Conservation (phyloP, 2,797 vertebrate genomes). For the Carduelis carduelis region DNA sequence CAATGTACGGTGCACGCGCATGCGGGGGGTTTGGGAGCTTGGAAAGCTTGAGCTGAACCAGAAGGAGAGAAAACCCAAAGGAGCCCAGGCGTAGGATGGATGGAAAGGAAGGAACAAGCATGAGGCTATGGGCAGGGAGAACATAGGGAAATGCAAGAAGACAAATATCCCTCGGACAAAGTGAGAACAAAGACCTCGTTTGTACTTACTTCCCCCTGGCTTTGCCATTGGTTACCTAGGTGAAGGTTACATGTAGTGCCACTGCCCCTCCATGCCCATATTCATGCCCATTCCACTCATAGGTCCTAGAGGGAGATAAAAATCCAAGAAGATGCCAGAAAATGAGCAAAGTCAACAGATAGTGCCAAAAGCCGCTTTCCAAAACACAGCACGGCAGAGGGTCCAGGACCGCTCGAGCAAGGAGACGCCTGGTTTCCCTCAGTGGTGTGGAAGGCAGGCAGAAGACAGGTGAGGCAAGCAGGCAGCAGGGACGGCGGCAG, state of each 20-base stretch:
- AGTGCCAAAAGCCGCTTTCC: conserved; percentile 80
- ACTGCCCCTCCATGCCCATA: conserved; percentile 99
- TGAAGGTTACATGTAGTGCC: conserved; percentile 99
- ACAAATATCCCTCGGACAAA: conserved; percentile 77
- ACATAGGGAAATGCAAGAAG: conserved; percentile 73
- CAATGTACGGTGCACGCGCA: conserved; percentile 56
- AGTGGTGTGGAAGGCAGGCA: conserved; percentile 61
- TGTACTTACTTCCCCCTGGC: conserved; percentile 98
- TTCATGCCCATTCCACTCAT: conserved; percentile 99
- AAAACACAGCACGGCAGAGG: conserved; percentile 66
- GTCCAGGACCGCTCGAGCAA: conserved; percentile 26
- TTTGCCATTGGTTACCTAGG: conserved; percentile 93
- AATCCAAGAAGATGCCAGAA: conserved; percentile 86
- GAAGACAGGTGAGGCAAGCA: conserved; percentile 77
- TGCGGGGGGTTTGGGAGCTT: conserved; percentile 58
- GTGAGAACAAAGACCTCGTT: conserved; percentile 78
- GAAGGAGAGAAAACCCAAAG: conserved; percentile 68
- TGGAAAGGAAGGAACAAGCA: conserved; percentile 82
- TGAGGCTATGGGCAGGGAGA: conserved; percentile 84
- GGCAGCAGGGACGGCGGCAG: conserved; percentile 53
- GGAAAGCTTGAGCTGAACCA: conserved; percentile 78
- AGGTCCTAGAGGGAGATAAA: conserved; percentile 91
- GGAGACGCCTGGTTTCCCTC: conserved; percentile 65
- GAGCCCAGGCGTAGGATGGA: conserved; percentile 67
- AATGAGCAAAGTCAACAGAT: conserved; percentile 84